Percentiles rank a stretch among this genome's conserved stretches.
phyloP scores from a whole-genome alignment of 2,113 vertebrate genomes.

The Proterorhinus semilunaris region DNA sequence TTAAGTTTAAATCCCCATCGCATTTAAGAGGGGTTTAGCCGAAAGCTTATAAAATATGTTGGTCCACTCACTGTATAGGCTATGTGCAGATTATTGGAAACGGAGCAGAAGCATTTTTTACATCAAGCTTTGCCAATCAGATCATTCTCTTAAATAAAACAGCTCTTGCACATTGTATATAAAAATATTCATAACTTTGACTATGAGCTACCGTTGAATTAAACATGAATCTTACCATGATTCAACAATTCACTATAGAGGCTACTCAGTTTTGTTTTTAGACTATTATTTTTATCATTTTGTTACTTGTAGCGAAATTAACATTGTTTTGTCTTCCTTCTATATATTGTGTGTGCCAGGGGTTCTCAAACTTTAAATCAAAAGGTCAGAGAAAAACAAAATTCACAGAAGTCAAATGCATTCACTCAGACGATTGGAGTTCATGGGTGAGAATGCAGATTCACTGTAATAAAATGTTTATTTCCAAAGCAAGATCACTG shows the following conservation, averaged over 20 bases:
- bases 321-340: too few relatives aligned
- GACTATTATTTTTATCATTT: neutral
- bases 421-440: too few relatives aligned
- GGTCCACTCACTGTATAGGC: constrained; percentile 2
- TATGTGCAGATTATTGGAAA: constrained; percentile 3
- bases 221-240: neutral
- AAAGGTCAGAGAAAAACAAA: too few relatives aligned
- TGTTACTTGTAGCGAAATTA: too few relatives aligned
- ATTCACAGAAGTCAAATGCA: too few relatives aligned
- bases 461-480: too few relatives aligned
- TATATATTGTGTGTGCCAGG: too few relatives aligned
- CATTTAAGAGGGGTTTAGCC: constrained; percentile 14
- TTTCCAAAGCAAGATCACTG: too few relatives aligned
- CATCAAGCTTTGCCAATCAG: constrained; percentile 17
- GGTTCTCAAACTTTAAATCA: too few relatives aligned
- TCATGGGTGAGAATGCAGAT: too few relatives aligned
- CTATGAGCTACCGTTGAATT: neutral
- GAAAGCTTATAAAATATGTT: neutral
- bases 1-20: constrained; percentile 25
- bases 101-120: constrained; percentile 9
- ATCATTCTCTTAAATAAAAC: neutral
- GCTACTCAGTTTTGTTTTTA: neutral
- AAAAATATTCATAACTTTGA: neutral
- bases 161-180: neutral
- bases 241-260: neutral